Conservation (phyloP, 2,113 vertebrate genomes). For the Alligator sinensis region DNA sequence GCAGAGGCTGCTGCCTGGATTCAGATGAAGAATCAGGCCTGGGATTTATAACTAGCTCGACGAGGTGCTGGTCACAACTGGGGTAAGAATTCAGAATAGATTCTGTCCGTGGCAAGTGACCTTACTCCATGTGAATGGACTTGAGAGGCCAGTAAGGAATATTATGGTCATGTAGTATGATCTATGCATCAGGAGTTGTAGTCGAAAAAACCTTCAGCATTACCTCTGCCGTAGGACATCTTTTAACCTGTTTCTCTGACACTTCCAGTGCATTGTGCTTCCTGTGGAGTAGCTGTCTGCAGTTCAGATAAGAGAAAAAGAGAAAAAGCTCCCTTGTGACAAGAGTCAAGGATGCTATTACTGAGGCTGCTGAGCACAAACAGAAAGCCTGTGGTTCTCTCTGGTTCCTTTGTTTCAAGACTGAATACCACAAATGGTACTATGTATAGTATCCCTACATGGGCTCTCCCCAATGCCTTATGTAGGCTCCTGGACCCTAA, state of each 20-base stretch:
- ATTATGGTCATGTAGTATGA: not conserved
- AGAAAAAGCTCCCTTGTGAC: not conserved
- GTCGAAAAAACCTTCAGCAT: not conserved
- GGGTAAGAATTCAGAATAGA: too few species aligned
- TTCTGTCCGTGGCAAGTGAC: not conserved
- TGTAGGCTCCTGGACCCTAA: rapidly evolving
- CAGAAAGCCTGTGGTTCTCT: rapidly evolving
- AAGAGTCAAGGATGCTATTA: not conserved
- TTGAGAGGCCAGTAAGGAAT: not conserved
- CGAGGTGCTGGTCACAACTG: not conserved
- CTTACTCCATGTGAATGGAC: not conserved
- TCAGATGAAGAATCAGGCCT: not conserved
- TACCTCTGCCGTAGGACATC: too few species aligned
- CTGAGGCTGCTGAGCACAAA: not conserved
- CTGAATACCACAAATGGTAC: rapidly evolving
- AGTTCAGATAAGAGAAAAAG: not conserved
- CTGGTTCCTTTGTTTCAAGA: rapidly evolving
- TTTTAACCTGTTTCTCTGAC: not conserved
- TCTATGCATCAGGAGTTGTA: not conserved
- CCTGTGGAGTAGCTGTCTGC: not conserved
- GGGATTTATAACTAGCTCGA: not conserved
- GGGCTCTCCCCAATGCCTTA: not conserved
- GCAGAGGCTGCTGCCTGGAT: not conserved
- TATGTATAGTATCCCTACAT: rapidly evolving
- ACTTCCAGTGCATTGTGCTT: not conserved